phyloP scores from a whole-genome alignment of 2,888 invertebrate genomes.

The Cristatella mucedo region DNA sequence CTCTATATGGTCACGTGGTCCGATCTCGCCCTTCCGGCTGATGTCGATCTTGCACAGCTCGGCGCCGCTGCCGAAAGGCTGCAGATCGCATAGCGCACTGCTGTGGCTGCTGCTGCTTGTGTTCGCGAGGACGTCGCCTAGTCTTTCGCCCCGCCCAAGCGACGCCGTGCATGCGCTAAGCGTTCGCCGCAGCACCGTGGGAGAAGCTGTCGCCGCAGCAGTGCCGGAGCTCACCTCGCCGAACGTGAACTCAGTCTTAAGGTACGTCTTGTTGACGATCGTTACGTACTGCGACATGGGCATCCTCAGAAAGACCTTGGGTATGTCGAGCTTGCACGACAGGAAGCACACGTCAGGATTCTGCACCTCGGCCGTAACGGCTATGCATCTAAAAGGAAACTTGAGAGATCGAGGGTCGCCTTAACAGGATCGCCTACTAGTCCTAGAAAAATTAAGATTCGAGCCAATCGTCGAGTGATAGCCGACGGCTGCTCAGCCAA shows the following conservation, averaged over 20 bases:
- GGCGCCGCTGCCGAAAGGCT: not conserved
- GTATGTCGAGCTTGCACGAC: conserved; percentile 22
- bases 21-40: conserved; percentile 15
- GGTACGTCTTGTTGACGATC: conserved; percentile 29
- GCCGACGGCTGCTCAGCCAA: too few relatives aligned
- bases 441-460: too few relatives aligned
- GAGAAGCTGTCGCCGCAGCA: too few relatives aligned
- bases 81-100: too few relatives aligned
- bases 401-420: not conserved
- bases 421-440: too few relatives aligned
- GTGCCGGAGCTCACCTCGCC: conserved; percentile 15
- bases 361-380: conserved; percentile 28
- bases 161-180: too few relatives aligned
- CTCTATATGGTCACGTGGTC: conserved; percentile 19
- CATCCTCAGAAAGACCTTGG: conserved; percentile 27
- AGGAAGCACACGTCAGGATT: conserved; percentile 25
- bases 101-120: too few relatives aligned
- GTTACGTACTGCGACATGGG: conserved; percentile 20
- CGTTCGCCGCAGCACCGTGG: too few relatives aligned
- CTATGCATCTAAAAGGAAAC: conserved; percentile 10
- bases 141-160: too few relatives aligned
- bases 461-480: too few relatives aligned
- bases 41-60: not conserved
- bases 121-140: too few relatives aligned
- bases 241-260: conserved; percentile 27